A percentile compares a stretch with the other conserved stretches of the same genome.
These are phyloP conservation scores for Upupa epops DNA, from an alignment of 2,113 vertebrate species.

Conservation along the genomic window DNA sequence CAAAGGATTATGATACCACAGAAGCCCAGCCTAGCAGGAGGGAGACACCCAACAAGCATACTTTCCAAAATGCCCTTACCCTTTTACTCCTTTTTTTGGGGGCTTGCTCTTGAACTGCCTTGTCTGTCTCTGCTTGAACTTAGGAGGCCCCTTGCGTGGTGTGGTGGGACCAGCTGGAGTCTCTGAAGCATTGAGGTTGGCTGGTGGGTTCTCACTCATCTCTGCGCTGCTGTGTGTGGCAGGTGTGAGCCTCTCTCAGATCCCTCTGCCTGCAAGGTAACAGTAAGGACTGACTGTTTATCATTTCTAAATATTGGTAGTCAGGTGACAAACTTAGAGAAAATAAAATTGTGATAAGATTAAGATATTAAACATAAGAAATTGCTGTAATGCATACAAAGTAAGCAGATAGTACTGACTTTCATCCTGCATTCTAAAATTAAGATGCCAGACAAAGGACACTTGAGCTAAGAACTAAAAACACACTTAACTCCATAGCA, in stretches of 20 bases:
- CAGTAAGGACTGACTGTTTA: not conserved
- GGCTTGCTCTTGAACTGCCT: conserved; percentile 99
- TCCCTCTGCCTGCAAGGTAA: conserved; percentile 48
- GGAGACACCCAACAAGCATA: not conserved
- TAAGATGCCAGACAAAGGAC: not conserved
- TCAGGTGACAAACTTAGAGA: not conserved
- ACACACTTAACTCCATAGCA: not conserved
- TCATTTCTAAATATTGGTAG: not conserved
- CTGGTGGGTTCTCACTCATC: conserved; percentile 67
- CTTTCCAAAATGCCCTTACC: conserved; percentile 75
- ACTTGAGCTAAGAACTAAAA: not conserved
- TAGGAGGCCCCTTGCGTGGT: conserved; percentile 93
- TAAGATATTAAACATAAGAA: not conserved
- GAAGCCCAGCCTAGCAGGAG: not conserved
- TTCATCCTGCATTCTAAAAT: not conserved
- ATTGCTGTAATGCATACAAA: not conserved
- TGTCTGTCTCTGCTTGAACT: conserved; percentile 96
- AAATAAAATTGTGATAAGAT: not conserved
- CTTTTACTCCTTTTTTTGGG: conserved; percentile 94
- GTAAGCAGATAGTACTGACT: not conserved
- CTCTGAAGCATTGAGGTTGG: conserved; percentile 64
- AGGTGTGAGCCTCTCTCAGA: not conserved
- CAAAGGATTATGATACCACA: not conserved
- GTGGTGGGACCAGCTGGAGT: conserved; percentile 79
- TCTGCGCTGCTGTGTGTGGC: not conserved